Conservation (phyloP, 2,797 vertebrate genomes). For the Hoplostethus mediterraneus region DNA sequence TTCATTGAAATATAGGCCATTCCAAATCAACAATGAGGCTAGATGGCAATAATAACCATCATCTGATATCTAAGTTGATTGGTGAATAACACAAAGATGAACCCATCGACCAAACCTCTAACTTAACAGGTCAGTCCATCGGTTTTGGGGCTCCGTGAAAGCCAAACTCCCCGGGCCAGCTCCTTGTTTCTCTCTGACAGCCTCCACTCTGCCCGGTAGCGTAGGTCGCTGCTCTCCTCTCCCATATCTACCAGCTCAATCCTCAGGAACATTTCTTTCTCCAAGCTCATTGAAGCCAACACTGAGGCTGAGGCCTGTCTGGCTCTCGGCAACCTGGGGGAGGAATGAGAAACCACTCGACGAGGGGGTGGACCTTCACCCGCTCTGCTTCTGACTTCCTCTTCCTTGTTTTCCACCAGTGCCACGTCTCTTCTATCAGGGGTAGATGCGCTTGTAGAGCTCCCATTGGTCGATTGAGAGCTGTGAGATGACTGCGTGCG, state of each 20-base stretch:
- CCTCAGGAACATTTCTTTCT: slow-evolving; percentile 76
- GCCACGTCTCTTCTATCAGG: slow-evolving; percentile 41
- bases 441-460: slow-evolving; percentile 50
- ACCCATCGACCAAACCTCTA: slow-evolving; percentile 30
- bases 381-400: slow-evolving; percentile 45
- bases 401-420: slow-evolving; percentile 37
- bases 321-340: slow-evolving; percentile 55
- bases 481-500: slow-evolving; percentile 42
- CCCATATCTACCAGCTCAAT: slow-evolving; percentile 76
- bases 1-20: slow-evolving; percentile 51
- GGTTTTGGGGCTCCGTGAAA: slow-evolving; percentile 58
- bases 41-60: slow-evolving; percentile 28
- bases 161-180: slow-evolving; percentile 79
- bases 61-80: slow-evolving; percentile 34
- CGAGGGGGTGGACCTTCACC: slow-evolving; percentile 19
- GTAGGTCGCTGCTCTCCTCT: slow-evolving; percentile 61
- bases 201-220: slow-evolving; percentile 78
- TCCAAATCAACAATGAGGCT: slow-evolving; percentile 53
- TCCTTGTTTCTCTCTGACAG: slow-evolving; percentile 76
- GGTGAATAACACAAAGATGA: slow-evolving; percentile 19
- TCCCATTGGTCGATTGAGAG: slow-evolving; percentile 61
- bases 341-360: slow-evolving; percentile 59
- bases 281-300: slow-evolving; percentile 64
- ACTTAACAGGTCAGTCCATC: slow-evolving; percentile 51
- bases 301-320: slow-evolving; percentile 63